Base-by-base conservation (phyloP, 2,797 vertebrate genomes). In the Xenentodon cancila region DNA sequence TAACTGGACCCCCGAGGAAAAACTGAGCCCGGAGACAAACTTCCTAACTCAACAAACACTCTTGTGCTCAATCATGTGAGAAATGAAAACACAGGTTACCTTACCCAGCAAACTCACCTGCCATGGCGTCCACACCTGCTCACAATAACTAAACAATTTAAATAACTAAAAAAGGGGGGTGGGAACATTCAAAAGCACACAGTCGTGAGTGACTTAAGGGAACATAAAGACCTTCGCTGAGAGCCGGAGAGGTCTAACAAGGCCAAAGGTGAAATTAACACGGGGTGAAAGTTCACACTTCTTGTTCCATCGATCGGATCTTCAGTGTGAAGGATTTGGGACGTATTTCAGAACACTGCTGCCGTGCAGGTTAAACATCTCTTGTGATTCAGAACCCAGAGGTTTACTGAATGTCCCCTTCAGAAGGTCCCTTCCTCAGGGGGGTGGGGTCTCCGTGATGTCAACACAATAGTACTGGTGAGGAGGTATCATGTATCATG, bases 271-370 rank as follows among this genome's bases (percentile, higher is more conserved):
- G 62, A 82, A 47, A 16, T 59, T 25, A 52, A 43, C 52, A 43
- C 8, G 18, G 75, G 83, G 79, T 86, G 71, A 89, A 92, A 89
- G 91, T 87, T 92, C 91, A 92, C 92, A 91, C 84, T 91, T 88
- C 82, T 80, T 78, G 77, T 77, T 54, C 59, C 0, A 16, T 32
- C 11, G 19, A 15, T 11, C 19, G 11, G 9, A 12, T 20, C 0
- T 68, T 62, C 9, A 0, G 0, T 46, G 30, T 4, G n/a, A 17
- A 8, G 3, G 7, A 15, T 18, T 45, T 18, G 43, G 32, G 32
- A 7, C 1, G 32, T 7, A 9, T 32, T 9, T 18, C 16, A n/a
- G 43, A n/a, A 18, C 4, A 7, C 17, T 32, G 32, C 32, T 9
- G 32, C 25, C 25, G 25, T 3, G 25, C 25, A 25, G 25, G 25